Base-by-base conservation (phyloP, 1,140 invertebrate species). In the Trichomalopsis sarcophagae region DNA sequence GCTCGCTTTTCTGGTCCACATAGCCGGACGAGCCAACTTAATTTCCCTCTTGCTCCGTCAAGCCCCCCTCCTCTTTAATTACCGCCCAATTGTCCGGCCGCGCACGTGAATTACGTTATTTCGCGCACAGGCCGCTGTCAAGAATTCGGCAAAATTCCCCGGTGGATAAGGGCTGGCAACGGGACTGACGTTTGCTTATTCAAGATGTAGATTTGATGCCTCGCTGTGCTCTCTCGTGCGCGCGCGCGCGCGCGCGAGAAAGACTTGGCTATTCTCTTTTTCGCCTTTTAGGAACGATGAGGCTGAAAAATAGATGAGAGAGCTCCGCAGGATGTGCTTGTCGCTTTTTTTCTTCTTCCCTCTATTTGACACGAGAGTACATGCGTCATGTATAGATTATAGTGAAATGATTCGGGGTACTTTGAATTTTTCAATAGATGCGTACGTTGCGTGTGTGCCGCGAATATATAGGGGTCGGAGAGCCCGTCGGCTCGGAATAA, bases 81-180 rank as follows among this genome's bases (percentile, higher is more conserved):
- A 92, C 91, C 90, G 91, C 88, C 91, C 91, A 93, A 93, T 93
- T 93, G 91, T 90, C 90, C 89, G 89, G 88, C 88, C 88, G 90
- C 90, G 91, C 90, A 23, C 40, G 89, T 90, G 89, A 93, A 93
- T 92, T 91, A 92, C 91, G 90, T 91, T 90, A 92, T 92, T 92
- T 92, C 87, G 17, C 50, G 17, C 50, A 6, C 55, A 62, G 55
- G 14, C 50, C 17, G 50, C 50, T 21, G 50, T 55, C 50, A 9
- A 55, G 50, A 55, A 55, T 55, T 55, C 5, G 50, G 50, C 13
- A 55, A 55, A 55, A 17, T 55, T 55, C 50, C 3, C 13, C 5
- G 50, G 50, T 2, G 55, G 55, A 62, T n/a, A 62, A 62, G 30
- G 69, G 7, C 27, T 36, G 33, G 33, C 2, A 36, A 1, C 55